Percentiles rank a stretch among this genome's conserved stretches.
phyloP scores from a whole-genome alignment of 2,113 vertebrate species.

The Triplophysa tibetana region DNA sequence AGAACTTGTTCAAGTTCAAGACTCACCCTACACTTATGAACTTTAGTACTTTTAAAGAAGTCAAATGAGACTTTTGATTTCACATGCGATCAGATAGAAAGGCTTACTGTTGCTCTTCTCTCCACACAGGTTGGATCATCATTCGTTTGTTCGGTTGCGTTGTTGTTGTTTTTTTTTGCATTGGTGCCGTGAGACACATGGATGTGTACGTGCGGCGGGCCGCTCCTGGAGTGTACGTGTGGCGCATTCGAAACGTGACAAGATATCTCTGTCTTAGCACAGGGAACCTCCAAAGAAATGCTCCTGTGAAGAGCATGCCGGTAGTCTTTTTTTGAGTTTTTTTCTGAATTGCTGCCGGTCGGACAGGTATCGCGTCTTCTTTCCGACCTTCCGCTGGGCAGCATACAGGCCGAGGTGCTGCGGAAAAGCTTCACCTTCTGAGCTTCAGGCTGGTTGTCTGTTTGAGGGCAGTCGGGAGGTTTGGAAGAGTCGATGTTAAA shows the following conservation, averaged over 20 bases:
- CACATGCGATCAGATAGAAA: neutral
- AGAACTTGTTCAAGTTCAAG: too few relatives aligned
- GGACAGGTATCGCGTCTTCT: constrained; percentile 59
- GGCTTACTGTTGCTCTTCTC: constrained; percentile 81
- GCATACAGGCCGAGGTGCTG: constrained; percentile 77
- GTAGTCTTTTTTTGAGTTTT: constrained; percentile 62
- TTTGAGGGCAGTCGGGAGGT: constrained; percentile 50
- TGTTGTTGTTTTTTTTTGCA: constrained; percentile 66
- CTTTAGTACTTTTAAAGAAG: neutral
- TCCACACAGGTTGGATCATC: constrained; percentile 58
- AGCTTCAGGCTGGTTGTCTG: constrained; percentile 56
- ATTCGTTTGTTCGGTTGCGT: constrained; percentile 65
- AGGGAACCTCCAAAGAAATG: constrained; percentile 86
- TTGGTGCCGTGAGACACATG: constrained; percentile 82
- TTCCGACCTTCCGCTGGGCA: constrained; percentile 64
- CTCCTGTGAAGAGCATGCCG: constrained; percentile 85
- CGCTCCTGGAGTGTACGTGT: constrained; percentile 71
- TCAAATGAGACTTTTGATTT: neutral
- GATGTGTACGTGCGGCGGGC: constrained; percentile 86
- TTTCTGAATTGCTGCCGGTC: constrained; percentile 65
- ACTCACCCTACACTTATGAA: too few relatives aligned
- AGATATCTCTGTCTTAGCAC: constrained; percentile 75
- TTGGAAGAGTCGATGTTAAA: constrained; percentile 63
- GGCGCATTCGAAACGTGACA: constrained; percentile 84
- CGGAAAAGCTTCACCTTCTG: constrained; percentile 70